Conservation (phyloP, 1,140 invertebrate genomes). For the Sinonovacula constricta region DNA sequence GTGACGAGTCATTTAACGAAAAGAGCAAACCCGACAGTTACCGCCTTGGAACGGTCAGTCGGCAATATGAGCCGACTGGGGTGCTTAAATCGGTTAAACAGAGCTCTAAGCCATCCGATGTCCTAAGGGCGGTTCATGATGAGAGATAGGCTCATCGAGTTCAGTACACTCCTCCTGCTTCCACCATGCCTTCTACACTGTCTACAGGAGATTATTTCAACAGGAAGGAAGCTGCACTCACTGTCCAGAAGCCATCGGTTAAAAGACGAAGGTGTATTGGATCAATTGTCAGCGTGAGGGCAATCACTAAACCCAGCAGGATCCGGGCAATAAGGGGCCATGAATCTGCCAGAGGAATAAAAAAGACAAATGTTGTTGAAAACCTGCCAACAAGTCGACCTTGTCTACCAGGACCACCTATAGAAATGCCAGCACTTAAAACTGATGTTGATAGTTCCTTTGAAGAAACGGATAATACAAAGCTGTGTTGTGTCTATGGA, state of each 20-base stretch:
- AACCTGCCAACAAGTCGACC: too few relatives aligned
- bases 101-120: conserved; percentile 18
- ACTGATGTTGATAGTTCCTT: conserved; percentile 5
- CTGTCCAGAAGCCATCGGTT: not conserved
- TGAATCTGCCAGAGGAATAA: too few relatives aligned
- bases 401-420: conserved; percentile 20
- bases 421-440: too few relatives aligned
- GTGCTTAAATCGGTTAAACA: too few relatives aligned
- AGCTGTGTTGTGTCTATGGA: conserved; percentile 11
- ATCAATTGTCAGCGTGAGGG: not conserved
- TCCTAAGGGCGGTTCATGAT: not conserved
- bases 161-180: not conserved
- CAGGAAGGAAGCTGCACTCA: too few relatives aligned
- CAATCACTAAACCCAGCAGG: not conserved
- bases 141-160: too few relatives aligned
- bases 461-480: not conserved
- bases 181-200: not conserved
- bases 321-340: not conserved
- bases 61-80: too few relatives aligned
- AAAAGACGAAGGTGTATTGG: conserved; percentile 4
- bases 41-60: too few relatives aligned
- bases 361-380: too few relatives aligned
- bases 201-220: not conserved
- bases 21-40: too few relatives aligned
- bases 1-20: too few relatives aligned